Conservation (phyloP, 1,140 invertebrate genomes). For the Brachionus angularis region DNA sequence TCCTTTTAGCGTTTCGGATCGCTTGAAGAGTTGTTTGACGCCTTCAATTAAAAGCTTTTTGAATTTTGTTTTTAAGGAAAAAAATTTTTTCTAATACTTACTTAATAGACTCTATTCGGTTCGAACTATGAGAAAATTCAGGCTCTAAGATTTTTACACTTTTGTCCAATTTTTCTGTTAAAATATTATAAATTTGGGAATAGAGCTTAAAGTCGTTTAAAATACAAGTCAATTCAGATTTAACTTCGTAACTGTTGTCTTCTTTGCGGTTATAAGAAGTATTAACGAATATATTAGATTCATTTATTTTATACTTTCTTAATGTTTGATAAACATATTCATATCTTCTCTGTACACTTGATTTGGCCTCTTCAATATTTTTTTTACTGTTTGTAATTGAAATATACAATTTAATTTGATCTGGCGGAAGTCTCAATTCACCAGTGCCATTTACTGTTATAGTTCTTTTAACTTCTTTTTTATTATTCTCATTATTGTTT, state of each 20-base stretch:
- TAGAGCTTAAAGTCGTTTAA: slow-evolving; percentile 52
- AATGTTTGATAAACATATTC: slow-evolving; percentile 54
- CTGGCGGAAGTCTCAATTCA: slow-evolving; percentile 50
- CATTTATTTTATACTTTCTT: slow-evolving; percentile 51
- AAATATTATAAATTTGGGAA: slow-evolving; percentile 51
- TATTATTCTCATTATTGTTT: too few species aligned
- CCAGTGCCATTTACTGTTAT: slow-evolving; percentile 52
- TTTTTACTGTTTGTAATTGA: slow-evolving; percentile 49
- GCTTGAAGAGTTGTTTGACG: slow-evolving; percentile 51
- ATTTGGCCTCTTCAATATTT: slow-evolving; percentile 52
- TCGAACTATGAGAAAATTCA: slow-evolving; percentile 51
- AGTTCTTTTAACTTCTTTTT: neutral
- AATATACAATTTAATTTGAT: slow-evolving; percentile 50
- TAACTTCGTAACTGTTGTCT: slow-evolving; percentile 49
- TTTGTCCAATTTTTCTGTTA: slow-evolving; percentile 55
- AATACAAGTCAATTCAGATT: slow-evolving; percentile 49
- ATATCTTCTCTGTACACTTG: slow-evolving; percentile 51
- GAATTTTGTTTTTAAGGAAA: neutral
- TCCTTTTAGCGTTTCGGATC: slow-evolving; percentile 54
- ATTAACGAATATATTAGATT: slow-evolving; percentile 49
- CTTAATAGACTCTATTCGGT: slow-evolving; percentile 51
- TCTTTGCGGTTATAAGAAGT: slow-evolving; percentile 48
- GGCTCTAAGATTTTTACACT: slow-evolving; percentile 50
- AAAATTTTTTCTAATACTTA: slow-evolving; percentile 44
- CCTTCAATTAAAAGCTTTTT: slow-evolving; percentile 46